Evolutionary conservation across 2,113 vertebrate species (phyloP).

Genomic region (Ictalurus punctatus): DNA sequence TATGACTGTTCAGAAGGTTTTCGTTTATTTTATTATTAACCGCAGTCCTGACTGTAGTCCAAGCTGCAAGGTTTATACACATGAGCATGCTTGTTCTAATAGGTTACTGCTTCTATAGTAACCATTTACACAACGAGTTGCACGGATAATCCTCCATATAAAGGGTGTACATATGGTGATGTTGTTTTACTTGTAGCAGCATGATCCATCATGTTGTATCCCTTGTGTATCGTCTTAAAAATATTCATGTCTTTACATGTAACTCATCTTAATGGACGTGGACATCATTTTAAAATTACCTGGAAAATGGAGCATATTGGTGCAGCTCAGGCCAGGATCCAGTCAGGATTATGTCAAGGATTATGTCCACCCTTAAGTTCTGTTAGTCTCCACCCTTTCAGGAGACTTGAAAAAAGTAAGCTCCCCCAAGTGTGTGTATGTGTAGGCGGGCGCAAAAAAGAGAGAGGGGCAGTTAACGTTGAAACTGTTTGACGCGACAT

Average conservation of each 20-base stretch:
- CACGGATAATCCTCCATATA: not conserved
- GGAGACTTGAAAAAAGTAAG: not conserved
- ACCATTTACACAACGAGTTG: not conserved
- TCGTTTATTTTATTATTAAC: not conserved
- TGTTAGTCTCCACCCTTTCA: not conserved
- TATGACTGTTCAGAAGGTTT: not conserved
- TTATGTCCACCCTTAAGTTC: not conserved
- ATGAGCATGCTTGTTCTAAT: not conserved
- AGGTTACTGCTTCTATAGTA: not conserved
- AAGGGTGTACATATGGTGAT: not conserved
- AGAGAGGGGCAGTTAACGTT: not conserved
- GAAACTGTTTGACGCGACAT: not conserved
- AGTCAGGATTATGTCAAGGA: not conserved
- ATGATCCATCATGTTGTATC: not conserved
- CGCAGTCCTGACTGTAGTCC: not conserved
- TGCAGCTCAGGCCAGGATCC: not conserved
- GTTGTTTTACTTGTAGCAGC: not conserved
- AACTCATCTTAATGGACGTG: not conserved
- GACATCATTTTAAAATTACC: not conserved
- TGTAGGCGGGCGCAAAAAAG: not conserved
- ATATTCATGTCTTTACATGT: not conserved
- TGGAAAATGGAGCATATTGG: not conserved
- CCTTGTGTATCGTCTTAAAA: not conserved
- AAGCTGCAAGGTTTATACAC: not conserved
- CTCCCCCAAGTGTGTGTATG: no score